Evolutionary conservation across 1,140 invertebrate species (phyloP).

Genomic region (Holcopasites calliopsidis): DNA sequence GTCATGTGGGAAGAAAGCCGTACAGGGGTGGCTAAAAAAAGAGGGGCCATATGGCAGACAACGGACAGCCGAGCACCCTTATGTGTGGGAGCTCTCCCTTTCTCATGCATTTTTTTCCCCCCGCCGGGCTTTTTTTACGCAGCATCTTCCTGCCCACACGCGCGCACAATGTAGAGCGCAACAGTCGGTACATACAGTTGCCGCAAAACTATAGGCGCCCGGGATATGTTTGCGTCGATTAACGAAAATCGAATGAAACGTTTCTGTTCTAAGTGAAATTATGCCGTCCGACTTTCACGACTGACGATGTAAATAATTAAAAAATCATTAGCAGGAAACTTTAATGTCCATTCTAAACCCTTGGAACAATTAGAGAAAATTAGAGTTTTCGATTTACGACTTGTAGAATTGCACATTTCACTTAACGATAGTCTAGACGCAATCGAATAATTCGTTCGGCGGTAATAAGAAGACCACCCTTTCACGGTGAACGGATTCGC

Average conservation of each 20-base stretch:
- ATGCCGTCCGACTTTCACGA: too few species aligned
- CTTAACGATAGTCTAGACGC: too few species aligned
- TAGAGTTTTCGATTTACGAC: too few species aligned
- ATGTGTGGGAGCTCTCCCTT: slow-evolving; percentile 71
- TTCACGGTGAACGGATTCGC: background rate
- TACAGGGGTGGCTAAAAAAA: slow-evolving; percentile 70
- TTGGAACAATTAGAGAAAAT: too few species aligned
- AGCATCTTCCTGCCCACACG: slow-evolving; percentile 56
- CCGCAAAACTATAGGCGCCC: too few species aligned
- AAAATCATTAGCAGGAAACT: too few species aligned
- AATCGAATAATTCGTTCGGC: too few species aligned
- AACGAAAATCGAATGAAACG: slow-evolving; percentile 23
- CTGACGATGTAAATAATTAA: too few species aligned
- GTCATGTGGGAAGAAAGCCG: slow-evolving; percentile 57
- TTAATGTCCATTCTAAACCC: too few species aligned
- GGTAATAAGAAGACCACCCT: background rate
- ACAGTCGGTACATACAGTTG: too few species aligned
- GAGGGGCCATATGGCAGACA: slow-evolving; percentile 75
- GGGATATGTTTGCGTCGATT: background rate
- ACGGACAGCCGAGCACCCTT: slow-evolving; percentile 64
- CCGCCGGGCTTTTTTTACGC: slow-evolving; percentile 31
- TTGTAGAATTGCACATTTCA: too few species aligned
- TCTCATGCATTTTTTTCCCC: slow-evolving; percentile 58
- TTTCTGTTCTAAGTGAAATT: background rate
- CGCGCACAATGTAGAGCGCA: slow-evolving; percentile 28